These are phyloP conservation scores for Byasa hedistus DNA, from an alignment of 2,888 invertebrate genomes.

Conservation along the genomic window DNA sequence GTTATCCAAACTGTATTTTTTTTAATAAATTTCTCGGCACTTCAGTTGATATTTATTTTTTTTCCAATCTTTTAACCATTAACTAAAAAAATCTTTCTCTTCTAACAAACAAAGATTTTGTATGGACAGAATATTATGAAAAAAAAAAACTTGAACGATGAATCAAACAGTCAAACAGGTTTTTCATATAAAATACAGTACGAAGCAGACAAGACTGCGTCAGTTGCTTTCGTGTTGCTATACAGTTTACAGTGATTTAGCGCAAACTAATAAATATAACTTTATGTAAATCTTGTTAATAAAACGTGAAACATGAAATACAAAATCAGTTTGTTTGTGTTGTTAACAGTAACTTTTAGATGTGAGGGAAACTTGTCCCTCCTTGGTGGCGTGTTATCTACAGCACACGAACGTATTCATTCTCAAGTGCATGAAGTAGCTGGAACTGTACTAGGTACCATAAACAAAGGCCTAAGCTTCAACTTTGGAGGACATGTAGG, in stretches of 20 bases:
- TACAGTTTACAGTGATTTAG: constrained; percentile 20
- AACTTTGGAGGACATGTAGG: constrained; percentile 43
- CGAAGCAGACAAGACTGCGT: constrained; percentile 27
- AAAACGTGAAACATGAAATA: constrained; percentile 31
- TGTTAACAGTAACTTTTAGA: constrained; percentile 38
- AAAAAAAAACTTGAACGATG: constrained; percentile 22
- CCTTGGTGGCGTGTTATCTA: constrained; percentile 43
- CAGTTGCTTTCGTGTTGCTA: constrained; percentile 23
- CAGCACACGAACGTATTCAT: constrained; percentile 44
- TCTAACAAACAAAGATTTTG: constrained; percentile 8
- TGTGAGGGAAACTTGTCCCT: constrained; percentile 40
- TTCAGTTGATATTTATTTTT: not conserved
- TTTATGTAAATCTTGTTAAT: constrained; percentile 2
- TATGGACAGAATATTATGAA: constrained; percentile 3
- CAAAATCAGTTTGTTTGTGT: constrained; percentile 37
- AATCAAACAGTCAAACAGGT: constrained; percentile 33
- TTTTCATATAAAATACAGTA: constrained; percentile 31
- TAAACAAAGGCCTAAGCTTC: constrained; percentile 41
- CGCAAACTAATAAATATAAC: constrained; percentile 1
- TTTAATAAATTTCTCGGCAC: not conserved
- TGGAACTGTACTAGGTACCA: constrained; percentile 46
- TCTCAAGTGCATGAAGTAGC: constrained; percentile 48
- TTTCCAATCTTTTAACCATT: not conserved
- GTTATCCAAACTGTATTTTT: not conserved
- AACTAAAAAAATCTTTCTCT: constrained; percentile 7